Percentiles rank a stretch among this genome's conserved stretches.
Conservation (phyloP, 2,888 invertebrate species). For the Oligia fasciuncula region DNA sequence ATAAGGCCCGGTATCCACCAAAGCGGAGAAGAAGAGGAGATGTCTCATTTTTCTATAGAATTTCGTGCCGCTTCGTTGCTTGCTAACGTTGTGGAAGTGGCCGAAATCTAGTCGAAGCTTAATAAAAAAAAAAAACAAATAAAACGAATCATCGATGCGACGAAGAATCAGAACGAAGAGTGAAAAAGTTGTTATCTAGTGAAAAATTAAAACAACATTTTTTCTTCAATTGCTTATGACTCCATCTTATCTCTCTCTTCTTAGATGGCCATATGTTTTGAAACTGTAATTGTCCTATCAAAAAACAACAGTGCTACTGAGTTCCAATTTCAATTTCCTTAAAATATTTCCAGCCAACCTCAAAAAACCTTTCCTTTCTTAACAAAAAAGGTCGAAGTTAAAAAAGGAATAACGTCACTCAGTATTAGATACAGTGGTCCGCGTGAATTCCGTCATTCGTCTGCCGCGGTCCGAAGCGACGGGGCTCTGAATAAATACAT, state of each 20-base stretch:
- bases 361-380: slow-evolving; percentile 1
- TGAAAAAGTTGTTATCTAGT: no score
- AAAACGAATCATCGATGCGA: no score
- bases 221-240: background rate
- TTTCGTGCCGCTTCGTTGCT: no score
- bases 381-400: slow-evolving; percentile 24
- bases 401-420: slow-evolving; percentile 48
- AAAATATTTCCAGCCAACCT: background rate
- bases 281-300: background rate
- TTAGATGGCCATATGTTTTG: background rate
- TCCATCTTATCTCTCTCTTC: background rate
- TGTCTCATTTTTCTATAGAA: no score
- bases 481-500: slow-evolving; percentile 74
- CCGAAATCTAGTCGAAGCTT: no score
- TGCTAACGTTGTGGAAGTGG: no score
- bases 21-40: no score
- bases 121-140: no score
- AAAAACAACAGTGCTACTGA: background rate
- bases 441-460: slow-evolving; percentile 44
- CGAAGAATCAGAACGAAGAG: no score
- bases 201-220: background rate
- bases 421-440: slow-evolving; percentile 35
- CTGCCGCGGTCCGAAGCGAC: slow-evolving; percentile 49
- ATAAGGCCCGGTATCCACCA: no score
- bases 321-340: background rate